Evolutionary conservation across 2,888 invertebrate species (phyloP).

Genomic region (Apodemia mormo): DNA sequence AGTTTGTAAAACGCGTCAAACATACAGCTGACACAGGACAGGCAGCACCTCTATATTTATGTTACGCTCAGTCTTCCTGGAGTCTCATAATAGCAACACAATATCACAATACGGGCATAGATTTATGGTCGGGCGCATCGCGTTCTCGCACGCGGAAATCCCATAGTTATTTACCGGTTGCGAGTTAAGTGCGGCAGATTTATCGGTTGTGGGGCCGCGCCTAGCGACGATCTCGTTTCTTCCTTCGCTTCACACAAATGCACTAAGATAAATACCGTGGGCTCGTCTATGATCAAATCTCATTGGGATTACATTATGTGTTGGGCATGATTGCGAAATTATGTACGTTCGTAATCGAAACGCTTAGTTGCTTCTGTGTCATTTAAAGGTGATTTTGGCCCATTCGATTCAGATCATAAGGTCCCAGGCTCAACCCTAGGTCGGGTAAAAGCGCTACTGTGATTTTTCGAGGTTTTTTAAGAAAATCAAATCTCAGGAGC

Average conservation of each 20-base stretch:
- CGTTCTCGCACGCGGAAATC: slow-evolving; percentile 80
- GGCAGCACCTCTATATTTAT: slow-evolving; percentile 63
- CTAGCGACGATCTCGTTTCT: slow-evolving; percentile 74
- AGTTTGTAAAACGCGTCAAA: slow-evolving; percentile 18
- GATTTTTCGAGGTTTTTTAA: too few species aligned
- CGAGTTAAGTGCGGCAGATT: slow-evolving; percentile 81
- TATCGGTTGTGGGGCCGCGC: slow-evolving; percentile 68
- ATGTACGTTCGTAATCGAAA: slow-evolving; percentile 22
- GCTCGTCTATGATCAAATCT: slow-evolving; percentile 37
- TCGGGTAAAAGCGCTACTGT: too few species aligned
- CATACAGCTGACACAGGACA: slow-evolving; percentile 42
- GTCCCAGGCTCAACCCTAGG: too few species aligned
- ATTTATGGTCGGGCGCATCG: slow-evolving; percentile 78
- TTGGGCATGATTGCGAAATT: slow-evolving; percentile 34
- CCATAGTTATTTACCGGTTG: slow-evolving; percentile 82
- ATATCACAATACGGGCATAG: slow-evolving; percentile 80
- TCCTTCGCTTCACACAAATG: slow-evolving; percentile 42
- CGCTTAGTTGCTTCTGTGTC: not conserved
- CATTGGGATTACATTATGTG: slow-evolving; percentile 24
- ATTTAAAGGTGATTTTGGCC: not conserved
- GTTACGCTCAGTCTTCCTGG: slow-evolving; percentile 66
- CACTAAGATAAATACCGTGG: slow-evolving; percentile 45
- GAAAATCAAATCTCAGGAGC: too few species aligned
- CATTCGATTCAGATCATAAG: too few species aligned
- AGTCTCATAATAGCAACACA: slow-evolving; percentile 79